These are phyloP conservation scores for Cherax quadricarinatus DNA, from an alignment of 1,140 invertebrate species.

Conservation along the genomic window DNA sequence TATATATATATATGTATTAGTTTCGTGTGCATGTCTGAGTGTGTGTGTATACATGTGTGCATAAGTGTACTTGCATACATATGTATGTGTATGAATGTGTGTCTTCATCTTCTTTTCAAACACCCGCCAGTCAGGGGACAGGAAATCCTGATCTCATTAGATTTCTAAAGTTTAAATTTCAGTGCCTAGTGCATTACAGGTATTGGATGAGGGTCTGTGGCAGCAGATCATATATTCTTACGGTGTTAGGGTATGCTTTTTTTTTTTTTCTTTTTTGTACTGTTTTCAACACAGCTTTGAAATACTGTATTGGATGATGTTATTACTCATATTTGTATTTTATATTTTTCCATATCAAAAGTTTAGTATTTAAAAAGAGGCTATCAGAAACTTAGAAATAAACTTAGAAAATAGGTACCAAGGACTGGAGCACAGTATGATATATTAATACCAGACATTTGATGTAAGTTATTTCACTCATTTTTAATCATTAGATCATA, in stretches of 20 bases:
- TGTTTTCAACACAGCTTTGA: not conserved
- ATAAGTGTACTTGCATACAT: not conserved
- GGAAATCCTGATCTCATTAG: slow-evolving; percentile 64
- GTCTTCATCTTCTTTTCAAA: slow-evolving; percentile 42
- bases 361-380: not conserved
- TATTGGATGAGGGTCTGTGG: slow-evolving; percentile 2
- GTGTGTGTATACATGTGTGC: not conserved
- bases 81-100: slow-evolving; percentile 2
- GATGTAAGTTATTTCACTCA: not conserved
- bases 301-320: not conserved
- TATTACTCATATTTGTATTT: not conserved
- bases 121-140: slow-evolving; percentile 66
- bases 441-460: not conserved
- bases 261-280: not conserved
- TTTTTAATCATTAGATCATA: not conserved
- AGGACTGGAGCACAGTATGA: not conserved
- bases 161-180: slow-evolving; percentile 42
- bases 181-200: not conserved
- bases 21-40: not conserved
- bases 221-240: not conserved
- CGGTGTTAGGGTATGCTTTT: not conserved
- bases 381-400: not conserved
- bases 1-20: slow-evolving; percentile 20
- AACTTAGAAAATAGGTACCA: not conserved
- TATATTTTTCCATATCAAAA: not conserved